Percentiles rank a stretch among this genome's conserved stretches.
Evolutionary conservation across 2,888 invertebrate genomes (phyloP).

Genomic region (Sarcophaga subvicina): DNA sequence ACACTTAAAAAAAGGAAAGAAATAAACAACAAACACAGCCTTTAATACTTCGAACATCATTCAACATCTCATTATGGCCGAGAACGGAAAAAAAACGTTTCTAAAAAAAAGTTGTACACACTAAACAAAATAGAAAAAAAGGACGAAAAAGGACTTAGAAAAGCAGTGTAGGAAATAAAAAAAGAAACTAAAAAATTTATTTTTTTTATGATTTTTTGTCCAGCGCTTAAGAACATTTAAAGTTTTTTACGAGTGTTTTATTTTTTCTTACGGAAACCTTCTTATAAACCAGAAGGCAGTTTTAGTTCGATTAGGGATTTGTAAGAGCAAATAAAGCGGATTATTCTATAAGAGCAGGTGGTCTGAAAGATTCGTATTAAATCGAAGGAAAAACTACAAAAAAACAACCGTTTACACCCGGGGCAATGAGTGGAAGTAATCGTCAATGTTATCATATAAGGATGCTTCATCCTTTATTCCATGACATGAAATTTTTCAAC

Average conservation of each 20-base stretch:
- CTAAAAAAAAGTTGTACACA: no score
- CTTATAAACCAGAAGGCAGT: not conserved
- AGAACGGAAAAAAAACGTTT: not conserved
- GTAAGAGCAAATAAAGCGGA: not conserved
- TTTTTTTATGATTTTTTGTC: slow-evolving; percentile 12
- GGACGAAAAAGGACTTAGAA: not conserved
- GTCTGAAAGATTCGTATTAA: no score
- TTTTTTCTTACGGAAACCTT: not conserved
- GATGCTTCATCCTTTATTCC: no score
- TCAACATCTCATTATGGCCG: not conserved
- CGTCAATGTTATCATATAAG: no score
- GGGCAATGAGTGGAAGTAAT: no score
- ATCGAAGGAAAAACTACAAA: no score
- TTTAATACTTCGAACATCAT: not conserved
- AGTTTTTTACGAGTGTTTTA: not conserved
- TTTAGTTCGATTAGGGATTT: not conserved
- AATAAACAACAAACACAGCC: not conserved
- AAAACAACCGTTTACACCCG: no score
- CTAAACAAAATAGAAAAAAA: not conserved
- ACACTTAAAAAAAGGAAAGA: not conserved
- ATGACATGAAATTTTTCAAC: no score
- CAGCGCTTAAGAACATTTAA: not conserved
- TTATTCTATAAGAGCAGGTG: not conserved
- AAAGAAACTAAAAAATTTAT: not conserved
- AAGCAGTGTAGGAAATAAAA: not conserved